Evolutionary conservation across 2,113 vertebrate genomes (phyloP), one percentile per base, ranked within the genome.

Genomic region (Hepsetus odoe): DNA sequence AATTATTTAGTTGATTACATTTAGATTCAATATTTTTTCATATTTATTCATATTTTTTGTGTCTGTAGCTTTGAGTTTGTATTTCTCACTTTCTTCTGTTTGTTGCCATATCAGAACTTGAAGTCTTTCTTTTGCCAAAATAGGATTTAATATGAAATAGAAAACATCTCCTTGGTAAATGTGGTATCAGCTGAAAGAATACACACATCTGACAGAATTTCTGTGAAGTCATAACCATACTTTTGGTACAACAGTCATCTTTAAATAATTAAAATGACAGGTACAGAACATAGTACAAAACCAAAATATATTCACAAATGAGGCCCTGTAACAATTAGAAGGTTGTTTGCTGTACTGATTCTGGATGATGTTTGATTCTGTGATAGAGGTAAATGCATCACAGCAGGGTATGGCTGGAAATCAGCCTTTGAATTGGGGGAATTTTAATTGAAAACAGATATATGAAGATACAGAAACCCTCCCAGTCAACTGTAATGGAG

Each of bases 391-490:
- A 49, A 38, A 44, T 51, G 20, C 53, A 22, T 35, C 44, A 24
- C n/a, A 65, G 61, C 32, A 38, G n/a, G 8, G 32, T 35, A n/a
- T 59, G 65, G 53, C 62, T 74, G 51, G 70, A 68, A 62, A 30
- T 80, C 74, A 76, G 33, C 59, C 32, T 55, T 22, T 18, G 35
- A 42, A 66, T 59, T 66, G 46, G 13, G 35, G 71, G 71, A 76
- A 84, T 82, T 80, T 79, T 84, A 80, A 84, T 82, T 66, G 46
- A 72, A 82, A 78, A 58, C 78, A 77, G 81, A 58, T 58, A 22
- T 62, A 51, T 44, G 53, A 72, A 81, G 30, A 70, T 69, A 64
- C 33, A 8, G 77, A 44, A 68, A 84, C 59, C 66, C 40, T 76
- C 69, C 58, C 32, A 24, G 61, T 65, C 20, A 59, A 79, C 77